Evolutionary conservation across 2,888 invertebrate genomes (phyloP).

Genomic region (Platynereis dumerilii): DNA sequence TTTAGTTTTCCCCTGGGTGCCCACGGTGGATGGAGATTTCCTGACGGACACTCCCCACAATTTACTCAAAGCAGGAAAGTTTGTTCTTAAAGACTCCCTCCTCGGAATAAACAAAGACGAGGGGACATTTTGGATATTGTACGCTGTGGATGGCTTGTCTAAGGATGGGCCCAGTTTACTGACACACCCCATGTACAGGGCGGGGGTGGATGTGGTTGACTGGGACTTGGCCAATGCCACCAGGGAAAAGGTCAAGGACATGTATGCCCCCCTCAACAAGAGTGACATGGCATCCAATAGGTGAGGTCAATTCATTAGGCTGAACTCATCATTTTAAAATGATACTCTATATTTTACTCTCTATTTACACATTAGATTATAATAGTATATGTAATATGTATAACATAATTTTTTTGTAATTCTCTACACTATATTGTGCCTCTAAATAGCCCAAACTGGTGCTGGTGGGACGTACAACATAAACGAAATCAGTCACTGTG

Average conservation of each 20-base stretch:
- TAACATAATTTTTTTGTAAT: too few species aligned
- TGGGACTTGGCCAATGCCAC: conserved; percentile 68
- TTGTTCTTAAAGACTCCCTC: conserved; percentile 87
- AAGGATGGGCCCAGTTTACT: conserved; percentile 35
- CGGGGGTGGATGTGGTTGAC: conserved; percentile 30
- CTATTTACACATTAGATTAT: too few species aligned
- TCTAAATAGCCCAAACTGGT: too few species aligned
- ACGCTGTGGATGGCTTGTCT: conserved; percentile 74
- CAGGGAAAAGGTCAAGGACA: conserved; percentile 78
- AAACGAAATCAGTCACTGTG: too few species aligned
- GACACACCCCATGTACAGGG: conserved; percentile 26
- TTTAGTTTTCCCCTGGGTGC: conserved; percentile 85
- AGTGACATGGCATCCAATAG: conserved; percentile 72
- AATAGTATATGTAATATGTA: too few species aligned
- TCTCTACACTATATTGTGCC: too few species aligned
- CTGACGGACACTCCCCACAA: conserved; percentile 77
- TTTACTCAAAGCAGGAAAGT: conserved; percentile 72
- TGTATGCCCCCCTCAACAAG: conserved; percentile 83
- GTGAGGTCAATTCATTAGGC: too few species aligned
- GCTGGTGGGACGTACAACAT: too few species aligned
- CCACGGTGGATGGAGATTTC: conserved; percentile 89
- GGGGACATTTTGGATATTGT: conserved; percentile 90
- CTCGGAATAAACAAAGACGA: conserved; percentile 92
- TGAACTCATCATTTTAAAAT: too few species aligned
- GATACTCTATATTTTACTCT: too few species aligned